A percentile compares a stretch with the other conserved stretches of the same genome.
Evolutionary conservation across 2,113 vertebrate genomes (phyloP).

Genomic region (Dissostichus mawsoni): DNA sequence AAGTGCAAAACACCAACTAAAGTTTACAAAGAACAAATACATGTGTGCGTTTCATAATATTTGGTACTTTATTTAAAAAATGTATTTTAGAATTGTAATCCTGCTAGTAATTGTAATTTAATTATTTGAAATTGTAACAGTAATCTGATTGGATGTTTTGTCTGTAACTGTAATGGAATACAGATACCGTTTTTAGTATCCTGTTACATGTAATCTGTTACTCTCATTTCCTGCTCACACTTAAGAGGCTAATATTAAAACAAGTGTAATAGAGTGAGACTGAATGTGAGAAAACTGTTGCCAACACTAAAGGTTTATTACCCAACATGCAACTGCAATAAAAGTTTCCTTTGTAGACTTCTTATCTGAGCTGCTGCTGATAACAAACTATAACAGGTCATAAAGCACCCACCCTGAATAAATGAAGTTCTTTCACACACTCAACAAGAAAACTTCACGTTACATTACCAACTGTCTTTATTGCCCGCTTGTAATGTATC

Average conservation of each 20-base stretch:
- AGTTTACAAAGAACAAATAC: too few species aligned
- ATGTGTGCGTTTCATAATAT: too few species aligned
- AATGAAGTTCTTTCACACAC: background rate
- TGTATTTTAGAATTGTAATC: too few species aligned
- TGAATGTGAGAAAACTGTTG: conserved; percentile 1
- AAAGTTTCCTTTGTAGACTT: conserved; percentile 1
- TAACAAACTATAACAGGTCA: conserved; percentile 5
- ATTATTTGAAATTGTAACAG: too few species aligned
- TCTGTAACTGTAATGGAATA: too few species aligned
- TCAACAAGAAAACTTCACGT: background rate
- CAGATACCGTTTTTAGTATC: too few species aligned
- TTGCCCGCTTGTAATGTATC: conserved; percentile 11
- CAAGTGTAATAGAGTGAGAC: background rate
- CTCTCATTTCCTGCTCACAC: too few species aligned
- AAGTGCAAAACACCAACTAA: too few species aligned
- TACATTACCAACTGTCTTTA: conserved; percentile 12
- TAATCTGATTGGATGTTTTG: background rate
- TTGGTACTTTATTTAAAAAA: too few species aligned
- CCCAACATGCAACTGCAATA: background rate
- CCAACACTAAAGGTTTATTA: background rate
- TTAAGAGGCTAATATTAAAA: too few species aligned
- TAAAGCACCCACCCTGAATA: background rate
- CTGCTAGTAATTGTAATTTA: too few species aligned
- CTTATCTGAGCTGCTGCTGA: conserved; percentile 22
- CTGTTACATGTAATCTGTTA: too few species aligned